Evolutionary conservation across 1,140 invertebrate genomes (phyloP).

Genomic region (Tribolium castaneum): DNA sequence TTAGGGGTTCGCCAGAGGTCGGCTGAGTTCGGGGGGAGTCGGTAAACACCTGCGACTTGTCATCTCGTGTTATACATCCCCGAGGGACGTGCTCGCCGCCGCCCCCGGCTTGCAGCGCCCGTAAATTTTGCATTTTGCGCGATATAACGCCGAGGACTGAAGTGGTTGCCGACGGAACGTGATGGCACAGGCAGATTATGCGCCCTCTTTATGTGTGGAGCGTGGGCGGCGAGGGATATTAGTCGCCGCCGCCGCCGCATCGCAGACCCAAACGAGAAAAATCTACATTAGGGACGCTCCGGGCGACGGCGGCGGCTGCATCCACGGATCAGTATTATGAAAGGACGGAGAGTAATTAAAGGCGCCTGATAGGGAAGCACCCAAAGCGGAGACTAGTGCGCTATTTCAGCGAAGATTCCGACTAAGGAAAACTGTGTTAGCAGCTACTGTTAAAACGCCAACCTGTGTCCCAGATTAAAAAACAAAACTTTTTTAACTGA

Average conservation of each 20-base stretch:
- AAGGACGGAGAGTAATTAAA: background rate
- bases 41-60: slow-evolving; percentile 43
- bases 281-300: background rate
- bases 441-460: background rate
- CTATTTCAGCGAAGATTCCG: background rate
- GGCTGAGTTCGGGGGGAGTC: slow-evolving; percentile 25
- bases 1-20: slow-evolving; percentile 41
- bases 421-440: background rate
- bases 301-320: background rate
- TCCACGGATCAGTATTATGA: no score
- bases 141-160: slow-evolving; percentile 28
- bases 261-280: slow-evolving; percentile 14
- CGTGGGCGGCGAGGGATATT: slow-evolving; percentile 10
- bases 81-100: slow-evolving; percentile 28
- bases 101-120: background rate
- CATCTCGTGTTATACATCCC: slow-evolving; percentile 40
- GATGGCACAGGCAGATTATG: slow-evolving; percentile 39
- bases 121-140: slow-evolving; percentile 40
- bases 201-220: slow-evolving; percentile 34
- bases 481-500: no score
- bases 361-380: background rate
- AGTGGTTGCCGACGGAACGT: slow-evolving; percentile 37
- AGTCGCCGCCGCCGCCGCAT: background rate
- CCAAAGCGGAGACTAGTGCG: background rate
- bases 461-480: no score